Percentiles rank a stretch among this genome's conserved stretches.
These are phyloP conservation scores for Fistularia tabacaria DNA, from an alignment of 2,797 vertebrate genomes.

Conservation along the genomic window DNA sequence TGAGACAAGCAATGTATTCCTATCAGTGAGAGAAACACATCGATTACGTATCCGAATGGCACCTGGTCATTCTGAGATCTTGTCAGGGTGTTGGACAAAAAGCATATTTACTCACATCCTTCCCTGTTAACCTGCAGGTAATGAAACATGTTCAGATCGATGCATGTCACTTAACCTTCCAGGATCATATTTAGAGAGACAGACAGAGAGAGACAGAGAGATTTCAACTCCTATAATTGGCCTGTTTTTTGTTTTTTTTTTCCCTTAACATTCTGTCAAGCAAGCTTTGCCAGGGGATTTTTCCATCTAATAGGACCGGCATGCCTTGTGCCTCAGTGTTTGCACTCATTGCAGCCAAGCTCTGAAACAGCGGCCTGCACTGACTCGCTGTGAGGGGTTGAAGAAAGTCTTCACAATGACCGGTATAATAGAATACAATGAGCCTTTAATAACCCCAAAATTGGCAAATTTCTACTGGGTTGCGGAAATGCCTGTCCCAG, in stretches of 20 bases:
- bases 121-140: conserved; percentile 47
- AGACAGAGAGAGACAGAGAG: conserved; percentile 21
- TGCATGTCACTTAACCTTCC: conserved; percentile 26
- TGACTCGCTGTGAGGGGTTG: conserved; percentile 53
- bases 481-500: no score
- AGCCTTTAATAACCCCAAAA: no score
- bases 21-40: no score
- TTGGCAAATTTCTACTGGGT: no score
- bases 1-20: no score
- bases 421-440: conserved; percentile 3
- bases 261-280: conserved; percentile 44
- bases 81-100: no score
- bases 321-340: conserved; percentile 44
- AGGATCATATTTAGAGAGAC: no score
- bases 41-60: background rate
- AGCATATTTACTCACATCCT: no score
- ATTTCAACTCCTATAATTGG: conserved; percentile 27
- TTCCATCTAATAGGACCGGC: conserved; percentile 43
- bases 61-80: conserved; percentile 16
- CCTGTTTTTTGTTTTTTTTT: conserved; percentile 35
- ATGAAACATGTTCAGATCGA: conserved; percentile 44
- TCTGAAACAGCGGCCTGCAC: conserved; percentile 44
- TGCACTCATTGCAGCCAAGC: conserved; percentile 43
- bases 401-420: conserved; percentile 52
- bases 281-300: conserved; percentile 58